Percentiles rank a stretch among this genome's conserved stretches.
phyloP scores from a whole-genome alignment of 2,888 invertebrate species.

The Drosophila antonietae region DNA sequence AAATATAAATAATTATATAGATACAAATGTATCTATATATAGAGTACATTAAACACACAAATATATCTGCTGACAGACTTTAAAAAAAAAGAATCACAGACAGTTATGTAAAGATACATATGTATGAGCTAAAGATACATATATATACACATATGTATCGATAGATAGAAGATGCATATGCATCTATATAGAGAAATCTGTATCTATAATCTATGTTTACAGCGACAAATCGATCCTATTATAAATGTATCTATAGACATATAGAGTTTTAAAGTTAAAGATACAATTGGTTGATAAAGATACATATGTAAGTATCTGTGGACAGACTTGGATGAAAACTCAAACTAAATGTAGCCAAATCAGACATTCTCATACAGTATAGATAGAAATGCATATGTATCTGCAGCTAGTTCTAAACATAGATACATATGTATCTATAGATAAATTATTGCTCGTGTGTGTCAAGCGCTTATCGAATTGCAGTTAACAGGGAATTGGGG shows the following conservation, averaged over 20 bases:
- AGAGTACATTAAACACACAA: not conserved
- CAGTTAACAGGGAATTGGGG: slow-evolving; percentile 16
- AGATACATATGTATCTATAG: not conserved
- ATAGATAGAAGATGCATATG: not conserved
- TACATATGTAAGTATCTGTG: not conserved
- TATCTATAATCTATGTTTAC: not conserved
- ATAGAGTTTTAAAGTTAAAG: too few species aligned
- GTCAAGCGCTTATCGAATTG: slow-evolving; percentile 49
- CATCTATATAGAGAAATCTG: not conserved
- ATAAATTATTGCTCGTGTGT: slow-evolving; percentile 3
- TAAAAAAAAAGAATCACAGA: not conserved
- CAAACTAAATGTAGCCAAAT: not conserved
- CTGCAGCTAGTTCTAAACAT: not conserved
- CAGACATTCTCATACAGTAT: not conserved
- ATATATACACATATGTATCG: not conserved
- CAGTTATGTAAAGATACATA: not conserved
- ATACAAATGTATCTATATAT: not conserved
- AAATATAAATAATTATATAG: too few species aligned
- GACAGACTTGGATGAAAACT: too few species aligned
- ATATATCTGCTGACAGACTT: not conserved
- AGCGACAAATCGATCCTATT: not conserved
- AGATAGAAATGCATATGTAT: not conserved
- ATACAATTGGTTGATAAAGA: not conserved
- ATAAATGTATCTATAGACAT: not conserved
- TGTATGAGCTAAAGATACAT: not conserved